These are phyloP conservation scores for Noctua janthe DNA, from an alignment of 2,888 invertebrate species.

Conservation along the genomic window DNA sequence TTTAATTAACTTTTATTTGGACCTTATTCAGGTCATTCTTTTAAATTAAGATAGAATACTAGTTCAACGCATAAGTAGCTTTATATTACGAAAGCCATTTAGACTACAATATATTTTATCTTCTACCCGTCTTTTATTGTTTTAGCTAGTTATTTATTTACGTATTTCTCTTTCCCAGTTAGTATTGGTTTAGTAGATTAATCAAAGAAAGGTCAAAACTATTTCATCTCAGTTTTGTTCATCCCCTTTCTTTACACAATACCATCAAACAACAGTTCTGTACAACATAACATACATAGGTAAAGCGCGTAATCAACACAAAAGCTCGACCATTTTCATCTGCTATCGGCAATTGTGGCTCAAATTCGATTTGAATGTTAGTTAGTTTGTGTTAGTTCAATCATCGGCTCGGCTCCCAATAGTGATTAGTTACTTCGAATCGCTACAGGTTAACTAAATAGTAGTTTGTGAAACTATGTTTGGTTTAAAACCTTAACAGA, in stretches of 20 bases:
- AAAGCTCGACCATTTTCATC: conserved; percentile 29
- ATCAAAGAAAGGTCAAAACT: neutral
- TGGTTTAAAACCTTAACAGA: neutral
- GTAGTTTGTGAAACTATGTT: conserved; percentile 2
- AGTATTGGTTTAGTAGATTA: neutral
- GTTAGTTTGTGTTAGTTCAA: conserved; percentile 24
- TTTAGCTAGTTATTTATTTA: neutral
- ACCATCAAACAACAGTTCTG: neutral
- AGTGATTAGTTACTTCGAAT: conserved; percentile 16
- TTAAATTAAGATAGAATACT: neutral
- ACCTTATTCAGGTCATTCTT: too few relatives aligned
- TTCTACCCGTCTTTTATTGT: neutral
- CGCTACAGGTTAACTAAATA: conserved; percentile 20
- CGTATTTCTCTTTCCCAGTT: neutral
- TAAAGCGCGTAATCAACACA: conserved; percentile 30
- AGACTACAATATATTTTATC: neutral
- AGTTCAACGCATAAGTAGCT: neutral
- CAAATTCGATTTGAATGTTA: conserved; percentile 42
- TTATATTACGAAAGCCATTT: neutral
- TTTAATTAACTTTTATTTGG: neutral
- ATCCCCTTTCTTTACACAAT: neutral
- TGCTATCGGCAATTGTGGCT: conserved; percentile 34
- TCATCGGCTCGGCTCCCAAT: conserved; percentile 19
- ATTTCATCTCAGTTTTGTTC: neutral
- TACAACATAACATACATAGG: neutral